Base-by-base conservation (phyloP, 2,113 vertebrate genomes). In the Hepsetus odoe region DNA sequence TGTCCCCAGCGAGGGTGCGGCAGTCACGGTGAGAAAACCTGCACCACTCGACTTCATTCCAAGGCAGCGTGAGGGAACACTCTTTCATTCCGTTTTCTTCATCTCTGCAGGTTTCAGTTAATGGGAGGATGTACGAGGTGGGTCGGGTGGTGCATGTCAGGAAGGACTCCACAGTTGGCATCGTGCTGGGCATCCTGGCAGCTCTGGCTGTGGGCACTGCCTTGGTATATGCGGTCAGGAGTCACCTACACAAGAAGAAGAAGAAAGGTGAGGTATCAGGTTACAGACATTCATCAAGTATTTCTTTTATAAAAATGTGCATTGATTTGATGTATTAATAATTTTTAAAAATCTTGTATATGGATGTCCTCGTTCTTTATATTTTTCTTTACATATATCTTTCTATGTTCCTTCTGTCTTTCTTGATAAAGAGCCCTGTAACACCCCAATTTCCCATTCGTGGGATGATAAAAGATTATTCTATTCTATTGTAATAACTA, bases 11-110 rank as follows among this genome's bases (percentile, higher is more conserved):
- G 69, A 90, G 0, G 95, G 94, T 0, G 87, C 91, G 4, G 88
- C 88, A 0, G 90, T 97, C 65, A 88, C 94, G 95, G 97, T 98
- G 0, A 81, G 84, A 74, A 8, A 32, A 38, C 1, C 67, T 51
- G 18, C 16, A 5, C 13, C 22, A 1, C 22, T 76, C 8, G 18
- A 28, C 33, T 35, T 12, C 6, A 20, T 24, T 69, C n/a, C n/a
- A n/a, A n/a, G 13, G 8, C 44, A 46, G 18, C 0, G 2, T 26
- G n/a, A 30, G 5, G 40, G 5, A 58, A 33, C 18, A 4, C 5
- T 4, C 32, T 68, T 5, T 32, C 16, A 20, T 42, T 42, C 64
- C 20, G 22, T 26, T 30, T 22, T 79, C 4, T 51, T 0, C 24
- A 26, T 20, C 14, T 0, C 55, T 51, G 5, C 49, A 94, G 93